A percentile compares a stretch with the other conserved stretches of the same genome.
phyloP scores from a whole-genome alignment of 2,797 vertebrate genomes.

The Chrysocyon brachyurus region DNA sequence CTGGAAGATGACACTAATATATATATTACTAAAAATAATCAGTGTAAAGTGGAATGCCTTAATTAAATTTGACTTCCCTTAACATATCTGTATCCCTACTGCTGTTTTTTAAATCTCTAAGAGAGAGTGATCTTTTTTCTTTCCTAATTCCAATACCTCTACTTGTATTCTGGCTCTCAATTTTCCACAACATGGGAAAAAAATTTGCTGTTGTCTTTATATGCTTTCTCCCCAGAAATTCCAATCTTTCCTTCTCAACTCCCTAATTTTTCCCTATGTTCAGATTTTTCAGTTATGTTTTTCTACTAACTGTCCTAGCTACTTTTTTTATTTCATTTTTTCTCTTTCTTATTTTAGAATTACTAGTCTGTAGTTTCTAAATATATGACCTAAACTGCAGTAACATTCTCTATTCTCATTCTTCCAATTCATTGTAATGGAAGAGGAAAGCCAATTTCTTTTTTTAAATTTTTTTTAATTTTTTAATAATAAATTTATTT shows the following conservation, averaged over 20 bases:
- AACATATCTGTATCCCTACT: neutral
- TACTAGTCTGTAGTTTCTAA: neutral
- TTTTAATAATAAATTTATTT: too few relatives aligned
- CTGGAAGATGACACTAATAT: neutral
- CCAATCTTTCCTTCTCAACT: neutral
- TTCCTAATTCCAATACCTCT: neutral
- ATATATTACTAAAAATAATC: slow-evolving; percentile 6
- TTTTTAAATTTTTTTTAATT: too few relatives aligned
- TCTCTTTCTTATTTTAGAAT: neutral
- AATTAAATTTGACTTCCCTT: slow-evolving; percentile 4
- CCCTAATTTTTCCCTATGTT: neutral
- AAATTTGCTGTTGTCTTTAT: neutral
- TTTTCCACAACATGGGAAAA: neutral
- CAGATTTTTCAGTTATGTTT: neutral
- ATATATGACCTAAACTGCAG: neutral
- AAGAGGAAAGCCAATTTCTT: neutral
- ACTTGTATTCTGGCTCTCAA: neutral
- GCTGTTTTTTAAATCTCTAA: neutral
- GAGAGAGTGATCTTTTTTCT: neutral
- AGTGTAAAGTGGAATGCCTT: neutral
- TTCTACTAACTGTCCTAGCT: neutral
- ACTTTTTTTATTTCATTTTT: neutral
- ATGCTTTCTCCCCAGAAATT: neutral
- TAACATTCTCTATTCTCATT: neutral
- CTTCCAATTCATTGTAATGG: neutral